Evolutionary conservation across 2,888 invertebrate species (phyloP).

Genomic region (Silvanus unidentatus): DNA sequence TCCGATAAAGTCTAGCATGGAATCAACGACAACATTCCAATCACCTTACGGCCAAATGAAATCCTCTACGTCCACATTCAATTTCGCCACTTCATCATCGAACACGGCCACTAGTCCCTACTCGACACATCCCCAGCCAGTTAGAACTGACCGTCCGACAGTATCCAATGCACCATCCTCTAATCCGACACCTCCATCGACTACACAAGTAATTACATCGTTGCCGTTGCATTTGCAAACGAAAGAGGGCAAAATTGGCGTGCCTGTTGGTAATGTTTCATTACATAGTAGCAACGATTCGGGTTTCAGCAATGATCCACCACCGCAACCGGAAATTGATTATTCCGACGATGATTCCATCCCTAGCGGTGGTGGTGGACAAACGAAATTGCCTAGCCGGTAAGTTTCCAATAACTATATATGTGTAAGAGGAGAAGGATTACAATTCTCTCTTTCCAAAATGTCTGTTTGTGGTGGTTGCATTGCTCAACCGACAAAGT

Average conservation of each 20-base stretch:
- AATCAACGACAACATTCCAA: slow-evolving; percentile 35
- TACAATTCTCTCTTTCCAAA: no score
- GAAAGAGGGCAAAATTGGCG: slow-evolving; percentile 39
- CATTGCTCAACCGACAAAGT: slow-evolving; percentile 3
- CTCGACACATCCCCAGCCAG: slow-evolving; percentile 44
- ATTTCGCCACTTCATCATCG: slow-evolving; percentile 45
- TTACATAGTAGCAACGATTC: slow-evolving; percentile 89
- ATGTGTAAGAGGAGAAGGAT: slow-evolving; percentile 6
- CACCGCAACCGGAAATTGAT: slow-evolving; percentile 82
- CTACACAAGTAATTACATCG: slow-evolving; percentile 35
- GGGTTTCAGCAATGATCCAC: slow-evolving; percentile 83
- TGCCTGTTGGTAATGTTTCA: slow-evolving; percentile 63
- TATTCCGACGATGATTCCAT: slow-evolving; percentile 84
- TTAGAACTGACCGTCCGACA: slow-evolving; percentile 37
- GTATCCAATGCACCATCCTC: no score
- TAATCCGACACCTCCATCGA: no score
- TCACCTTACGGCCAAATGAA: slow-evolving; percentile 45
- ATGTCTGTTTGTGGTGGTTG: no score
- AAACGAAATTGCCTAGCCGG: slow-evolving; percentile 54
- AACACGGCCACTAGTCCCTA: slow-evolving; percentile 36
- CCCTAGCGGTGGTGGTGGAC: slow-evolving; percentile 52
- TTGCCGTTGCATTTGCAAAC: slow-evolving; percentile 40
- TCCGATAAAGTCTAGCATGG: slow-evolving; percentile 31
- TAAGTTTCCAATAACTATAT: slow-evolving; percentile 33
- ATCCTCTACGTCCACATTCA: slow-evolving; percentile 52